Base-by-base conservation (phyloP, 2,113 vertebrate genomes). In the Myiozetetes cayanensis region DNA sequence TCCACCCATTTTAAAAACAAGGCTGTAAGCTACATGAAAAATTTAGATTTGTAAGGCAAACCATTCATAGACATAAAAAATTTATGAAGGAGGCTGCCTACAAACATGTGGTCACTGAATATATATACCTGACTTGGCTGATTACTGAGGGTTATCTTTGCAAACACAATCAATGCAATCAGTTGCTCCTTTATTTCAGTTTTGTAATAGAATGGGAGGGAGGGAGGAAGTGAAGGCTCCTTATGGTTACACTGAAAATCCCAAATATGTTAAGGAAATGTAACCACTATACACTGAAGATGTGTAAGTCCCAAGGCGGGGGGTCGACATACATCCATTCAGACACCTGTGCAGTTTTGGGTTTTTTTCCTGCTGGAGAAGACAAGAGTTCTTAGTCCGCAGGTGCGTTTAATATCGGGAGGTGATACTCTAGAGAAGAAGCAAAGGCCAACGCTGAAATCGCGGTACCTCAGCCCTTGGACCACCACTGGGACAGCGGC, bases 201-300 rank as follows among this genome's bases (percentile, higher is more conserved):
- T 85, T 39, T 25, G 5, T 15, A 53, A 25, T 1, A 47, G 11
- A 56, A 27, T 1, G 5, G 2, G 16, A 5, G 10, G 5, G 11
- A 8, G 6, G 2, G 8, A 12, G 16, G 0, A 2, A 4, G 23
- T 10, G 4, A 4, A 37, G 5, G 18, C 4, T 62, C 23, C 12
- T 62, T 10, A 41, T 4, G 24, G 27, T 16, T 70, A 62, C 22
- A 37, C 3, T 6, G 58, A 37, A 78, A 86, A 89, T 1, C 14
- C 12, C 15, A 66, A 73, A 47, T 1, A 10, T 4, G 2, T 31
- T 41, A 43, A 65, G 68, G 24, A 44, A 70, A 37, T 27, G 41
- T 17, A 89, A 85, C 41, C 30, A 6, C 23, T 10, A 10, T 35
- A 12, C 21, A 25, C 4, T 1, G 1, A 31, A 14, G 3, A 1